These are phyloP conservation scores for Apogon talboti DNA, from an alignment of 2,797 vertebrate species.

Conservation along the genomic window DNA sequence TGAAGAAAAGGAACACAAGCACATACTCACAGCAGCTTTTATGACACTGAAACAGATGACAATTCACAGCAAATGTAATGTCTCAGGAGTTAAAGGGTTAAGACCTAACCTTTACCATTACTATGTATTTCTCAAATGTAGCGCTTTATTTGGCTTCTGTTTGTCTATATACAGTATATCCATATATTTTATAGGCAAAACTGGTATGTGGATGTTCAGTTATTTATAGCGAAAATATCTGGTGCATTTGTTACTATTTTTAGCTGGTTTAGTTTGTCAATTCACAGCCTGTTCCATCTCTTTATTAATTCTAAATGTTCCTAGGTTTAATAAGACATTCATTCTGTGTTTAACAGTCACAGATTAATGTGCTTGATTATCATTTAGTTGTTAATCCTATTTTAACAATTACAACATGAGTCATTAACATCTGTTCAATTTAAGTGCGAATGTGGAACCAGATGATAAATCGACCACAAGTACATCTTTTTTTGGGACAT, in stretches of 20 bases:
- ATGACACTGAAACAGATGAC: no score
- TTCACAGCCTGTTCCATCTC: background rate
- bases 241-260: background rate
- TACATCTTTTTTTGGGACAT: background rate
- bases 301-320: background rate
- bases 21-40: no score
- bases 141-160: no score
- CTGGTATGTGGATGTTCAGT: background rate
- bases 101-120: no score
- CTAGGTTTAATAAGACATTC: no score
- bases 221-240: background rate
- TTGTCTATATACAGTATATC: background rate
- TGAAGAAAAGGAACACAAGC: no score
- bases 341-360: no score
- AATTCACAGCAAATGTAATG: no score
- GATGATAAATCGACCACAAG: slow-evolving; percentile 1
- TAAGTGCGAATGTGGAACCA: background rate
- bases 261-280: background rate
- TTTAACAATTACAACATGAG: background rate
- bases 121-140: no score
- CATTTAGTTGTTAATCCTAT: no score
- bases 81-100: no score
- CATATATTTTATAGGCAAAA: background rate
- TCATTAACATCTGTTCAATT: slow-evolving; percentile 6
- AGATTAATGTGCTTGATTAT: no score